Evolutionary conservation across 2,888 invertebrate species (phyloP).

Genomic region (Meliscaeva auricollis): DNA sequence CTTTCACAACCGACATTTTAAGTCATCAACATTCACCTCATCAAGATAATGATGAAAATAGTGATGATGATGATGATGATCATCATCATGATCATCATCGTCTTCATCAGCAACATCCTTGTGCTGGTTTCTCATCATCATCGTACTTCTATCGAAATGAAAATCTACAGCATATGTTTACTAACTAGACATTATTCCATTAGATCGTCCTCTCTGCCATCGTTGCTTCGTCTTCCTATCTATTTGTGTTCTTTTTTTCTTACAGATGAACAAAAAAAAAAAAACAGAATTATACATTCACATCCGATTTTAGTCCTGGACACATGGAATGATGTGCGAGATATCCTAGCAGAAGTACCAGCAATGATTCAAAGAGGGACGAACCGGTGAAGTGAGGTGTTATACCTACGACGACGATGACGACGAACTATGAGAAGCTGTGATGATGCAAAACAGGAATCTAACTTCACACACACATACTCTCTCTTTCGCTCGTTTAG

Average conservation of each 20-base stretch:
- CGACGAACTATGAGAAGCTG: slow-evolving; percentile 24
- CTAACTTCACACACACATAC: slow-evolving; percentile 37
- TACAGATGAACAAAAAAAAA: slow-evolving; percentile 2
- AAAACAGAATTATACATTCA: slow-evolving; percentile 39
- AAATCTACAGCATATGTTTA: slow-evolving; percentile 68
- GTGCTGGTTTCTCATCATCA: slow-evolving; percentile 45
- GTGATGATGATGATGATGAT: slow-evolving; percentile 15
- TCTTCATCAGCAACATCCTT: slow-evolving; percentile 48
- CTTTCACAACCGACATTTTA: slow-evolving; percentile 20
- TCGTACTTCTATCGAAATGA: slow-evolving; percentile 53
- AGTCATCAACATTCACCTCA: slow-evolving; percentile 50
- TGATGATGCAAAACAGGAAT: slow-evolving; percentile 59
- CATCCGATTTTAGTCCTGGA: slow-evolving; percentile 65
- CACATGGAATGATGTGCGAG: slow-evolving; percentile 70
- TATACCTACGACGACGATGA: slow-evolving; percentile 37
- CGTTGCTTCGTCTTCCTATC: slow-evolving; percentile 32
- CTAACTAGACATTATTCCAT: slow-evolving; percentile 73
- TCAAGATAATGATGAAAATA: slow-evolving; percentile 41
- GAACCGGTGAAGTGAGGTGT: slow-evolving; percentile 55
- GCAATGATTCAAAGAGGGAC: slow-evolving; percentile 23
- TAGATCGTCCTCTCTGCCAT: slow-evolving; percentile 57
- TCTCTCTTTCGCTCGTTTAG: slow-evolving; percentile 4
- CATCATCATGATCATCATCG: slow-evolving; percentile 24
- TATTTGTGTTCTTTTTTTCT: neutral
- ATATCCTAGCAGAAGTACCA: slow-evolving; percentile 53